phyloP scores from a whole-genome alignment of 2,888 invertebrate genomes.

The Torymus tubicola region DNA sequence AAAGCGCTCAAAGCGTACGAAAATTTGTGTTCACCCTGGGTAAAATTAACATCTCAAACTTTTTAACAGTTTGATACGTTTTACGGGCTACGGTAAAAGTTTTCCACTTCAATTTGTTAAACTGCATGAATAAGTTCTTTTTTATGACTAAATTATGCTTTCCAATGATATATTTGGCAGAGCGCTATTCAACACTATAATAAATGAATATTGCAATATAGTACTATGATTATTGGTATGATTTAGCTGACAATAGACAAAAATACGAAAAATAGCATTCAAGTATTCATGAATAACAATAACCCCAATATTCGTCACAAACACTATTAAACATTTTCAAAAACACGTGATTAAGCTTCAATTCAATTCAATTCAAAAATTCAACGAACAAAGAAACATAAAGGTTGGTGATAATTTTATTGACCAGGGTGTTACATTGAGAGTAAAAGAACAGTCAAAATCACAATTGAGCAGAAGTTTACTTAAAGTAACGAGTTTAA shows the following conservation, averaged over 20 bases:
- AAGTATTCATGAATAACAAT: too few relatives aligned
- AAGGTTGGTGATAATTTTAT: too few relatives aligned
- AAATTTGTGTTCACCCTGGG: background rate
- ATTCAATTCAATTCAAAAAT: too few relatives aligned
- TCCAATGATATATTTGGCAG: background rate
- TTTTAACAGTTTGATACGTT: conserved; percentile 19
- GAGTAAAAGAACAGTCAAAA: conserved; percentile 22
- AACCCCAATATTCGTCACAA: too few relatives aligned
- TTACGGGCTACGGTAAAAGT: background rate
- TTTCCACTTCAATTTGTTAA: background rate
- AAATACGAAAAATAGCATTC: too few relatives aligned
- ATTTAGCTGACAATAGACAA: too few relatives aligned
- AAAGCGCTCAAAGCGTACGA: background rate
- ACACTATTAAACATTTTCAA: too few relatives aligned
- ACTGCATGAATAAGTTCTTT: conserved; percentile 10
- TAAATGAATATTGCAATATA: too few relatives aligned
- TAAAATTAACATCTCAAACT: conserved; percentile 8
- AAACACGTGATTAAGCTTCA: too few relatives aligned
- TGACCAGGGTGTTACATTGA: background rate
- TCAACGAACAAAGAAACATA: too few relatives aligned
- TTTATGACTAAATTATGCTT: conserved; percentile 21
- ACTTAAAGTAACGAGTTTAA: conserved; percentile 9
- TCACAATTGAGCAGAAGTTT: conserved; percentile 3
- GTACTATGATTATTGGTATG: too few relatives aligned
- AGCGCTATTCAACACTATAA: too few relatives aligned